These are phyloP conservation scores for Odontesthes bonariensis DNA, from an alignment of 2,113 vertebrate genomes.

Conservation along the genomic window DNA sequence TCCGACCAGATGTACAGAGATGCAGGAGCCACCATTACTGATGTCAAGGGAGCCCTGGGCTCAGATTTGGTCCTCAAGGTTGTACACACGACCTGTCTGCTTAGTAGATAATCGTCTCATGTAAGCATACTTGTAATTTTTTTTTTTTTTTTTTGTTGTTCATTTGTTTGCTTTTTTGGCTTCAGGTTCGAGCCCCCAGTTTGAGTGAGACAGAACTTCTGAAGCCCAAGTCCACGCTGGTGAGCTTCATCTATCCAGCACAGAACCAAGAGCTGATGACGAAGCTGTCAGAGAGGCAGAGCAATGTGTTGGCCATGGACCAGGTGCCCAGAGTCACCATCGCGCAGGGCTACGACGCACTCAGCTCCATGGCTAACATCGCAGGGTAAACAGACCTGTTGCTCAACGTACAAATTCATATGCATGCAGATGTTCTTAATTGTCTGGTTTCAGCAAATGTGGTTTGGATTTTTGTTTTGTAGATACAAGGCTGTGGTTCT, in stretches of 20 bases:
- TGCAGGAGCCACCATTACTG: conserved; percentile 74
- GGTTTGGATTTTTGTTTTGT: conserved; percentile 22
- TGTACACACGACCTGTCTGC: neutral
- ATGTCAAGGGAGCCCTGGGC: conserved; percentile 70
- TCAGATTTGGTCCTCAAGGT: conserved; percentile 83
- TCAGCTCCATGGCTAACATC: conserved; percentile 85
- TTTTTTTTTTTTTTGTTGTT: too few relatives aligned
- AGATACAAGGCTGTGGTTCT: conserved; percentile 82
- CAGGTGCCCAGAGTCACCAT: conserved; percentile 87
- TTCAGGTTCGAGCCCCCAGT: conserved; percentile 76
- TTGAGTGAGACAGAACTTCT: conserved; percentile 78
- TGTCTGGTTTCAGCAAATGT: neutral
- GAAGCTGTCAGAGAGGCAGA: conserved; percentile 76
- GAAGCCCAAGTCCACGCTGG: conserved; percentile 77
- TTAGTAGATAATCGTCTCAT: neutral
- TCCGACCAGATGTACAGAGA: conserved; percentile 79
- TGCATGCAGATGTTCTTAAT: conserved; percentile 36
- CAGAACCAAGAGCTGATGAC: conserved; percentile 83
- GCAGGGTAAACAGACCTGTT: conserved; percentile 73
- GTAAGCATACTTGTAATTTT: neutral
- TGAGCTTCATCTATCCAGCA: conserved; percentile 84
- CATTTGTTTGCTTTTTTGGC: neutral
- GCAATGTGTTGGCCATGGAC: conserved; percentile 83
- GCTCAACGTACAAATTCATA: neutral
- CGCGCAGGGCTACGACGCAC: conserved; percentile 84